A percentile compares a stretch with the other conserved stretches of the same genome.
Evolutionary conservation across 2,113 vertebrate genomes (phyloP).

Genomic region (Gobio gobio): DNA sequence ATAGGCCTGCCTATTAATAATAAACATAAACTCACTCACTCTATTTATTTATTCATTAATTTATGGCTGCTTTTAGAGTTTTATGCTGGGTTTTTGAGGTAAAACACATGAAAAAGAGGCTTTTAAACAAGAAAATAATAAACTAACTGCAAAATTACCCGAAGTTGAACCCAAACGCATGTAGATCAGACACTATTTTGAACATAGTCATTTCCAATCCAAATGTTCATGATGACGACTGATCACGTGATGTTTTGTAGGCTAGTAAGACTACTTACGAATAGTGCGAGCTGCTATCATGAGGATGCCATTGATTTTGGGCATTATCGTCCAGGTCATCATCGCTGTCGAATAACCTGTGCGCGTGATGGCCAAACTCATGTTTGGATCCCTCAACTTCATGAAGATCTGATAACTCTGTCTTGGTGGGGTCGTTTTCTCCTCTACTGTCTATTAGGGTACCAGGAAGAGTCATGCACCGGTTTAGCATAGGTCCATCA

Average conservation of each 20-base stretch:
- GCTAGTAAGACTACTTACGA: slow-evolving; percentile 26
- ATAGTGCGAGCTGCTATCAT: slow-evolving; percentile 29
- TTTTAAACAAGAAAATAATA: neutral
- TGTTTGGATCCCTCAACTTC: slow-evolving; percentile 33
- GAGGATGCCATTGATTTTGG: slow-evolving; percentile 39
- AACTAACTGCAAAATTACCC: neutral
- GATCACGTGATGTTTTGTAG: neutral
- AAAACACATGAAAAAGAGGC: neutral
- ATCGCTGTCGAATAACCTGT: slow-evolving; percentile 28
- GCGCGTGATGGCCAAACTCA: slow-evolving; percentile 33
- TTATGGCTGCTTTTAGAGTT: neutral
- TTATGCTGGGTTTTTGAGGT: neutral
- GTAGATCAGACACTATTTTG: neutral
- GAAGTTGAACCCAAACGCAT: neutral
- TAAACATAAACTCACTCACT: neutral
- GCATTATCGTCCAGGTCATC: slow-evolving; percentile 26
- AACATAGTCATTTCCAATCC: neutral
- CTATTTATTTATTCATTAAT: neutral
- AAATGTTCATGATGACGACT: neutral
- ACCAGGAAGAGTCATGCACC: slow-evolving; percentile 45
- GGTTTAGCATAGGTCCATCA: slow-evolving; percentile 17
- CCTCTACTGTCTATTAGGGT: slow-evolving; percentile 23
- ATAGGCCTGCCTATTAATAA: neutral
- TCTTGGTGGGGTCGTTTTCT: slow-evolving; percentile 8
- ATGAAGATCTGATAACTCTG: slow-evolving; percentile 2